phyloP scores from a whole-genome alignment of 2,888 invertebrate genomes.

The Agrochola lychnidis region DNA sequence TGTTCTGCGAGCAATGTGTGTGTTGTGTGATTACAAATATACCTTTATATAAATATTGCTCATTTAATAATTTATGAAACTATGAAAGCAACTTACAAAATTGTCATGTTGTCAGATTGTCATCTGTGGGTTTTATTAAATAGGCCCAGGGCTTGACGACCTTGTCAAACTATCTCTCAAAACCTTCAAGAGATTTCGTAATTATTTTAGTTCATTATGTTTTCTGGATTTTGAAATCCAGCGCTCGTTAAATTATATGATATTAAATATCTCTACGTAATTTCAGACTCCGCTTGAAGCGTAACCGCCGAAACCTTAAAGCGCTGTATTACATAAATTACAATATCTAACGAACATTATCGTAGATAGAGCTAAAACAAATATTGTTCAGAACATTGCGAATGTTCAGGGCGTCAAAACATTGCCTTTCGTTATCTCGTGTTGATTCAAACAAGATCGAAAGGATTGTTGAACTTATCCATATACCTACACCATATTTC shows the following conservation, averaged over 20 bases:
- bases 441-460: slow-evolving; percentile 53
- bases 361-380: slow-evolving; percentile 53
- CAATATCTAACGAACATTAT: slow-evolving; percentile 56
- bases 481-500: not conserved
- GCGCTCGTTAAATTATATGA: not conserved
- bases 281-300: slow-evolving; percentile 39
- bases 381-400: slow-evolving; percentile 56
- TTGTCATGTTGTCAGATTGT: not conserved
- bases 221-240: not conserved
- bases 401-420: slow-evolving; percentile 48
- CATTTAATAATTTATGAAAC: no score
- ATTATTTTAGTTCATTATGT: not conserved
- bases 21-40: no score
- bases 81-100: not conserved
- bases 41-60: no score
- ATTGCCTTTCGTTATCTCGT: slow-evolving; percentile 35
- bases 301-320: slow-evolving; percentile 35
- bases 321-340: slow-evolving; percentile 60
- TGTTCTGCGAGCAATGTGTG: no score
- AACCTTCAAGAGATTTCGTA: not conserved
- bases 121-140: not conserved
- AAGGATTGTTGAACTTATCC: slow-evolving; percentile 26
- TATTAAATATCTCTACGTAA: slow-evolving; percentile 34
- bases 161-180: not conserved
- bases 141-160: not conserved